Evolutionary conservation across 2,113 vertebrate genomes (phyloP).

Genomic region (Leuciscus idus): DNA sequence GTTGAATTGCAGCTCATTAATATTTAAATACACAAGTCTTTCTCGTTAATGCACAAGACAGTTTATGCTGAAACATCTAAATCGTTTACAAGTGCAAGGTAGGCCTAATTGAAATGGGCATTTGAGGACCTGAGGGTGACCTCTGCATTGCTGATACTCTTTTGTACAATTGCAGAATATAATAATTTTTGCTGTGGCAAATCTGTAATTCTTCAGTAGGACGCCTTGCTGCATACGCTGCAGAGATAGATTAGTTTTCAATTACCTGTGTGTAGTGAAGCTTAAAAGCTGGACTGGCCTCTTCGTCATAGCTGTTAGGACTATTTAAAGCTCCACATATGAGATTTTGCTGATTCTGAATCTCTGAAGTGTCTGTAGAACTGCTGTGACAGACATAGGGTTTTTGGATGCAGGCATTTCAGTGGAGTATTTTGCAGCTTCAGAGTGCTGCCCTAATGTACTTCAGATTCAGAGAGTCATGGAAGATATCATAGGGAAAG

Average conservation of each 20-base stretch:
- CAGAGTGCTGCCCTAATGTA: not conserved
- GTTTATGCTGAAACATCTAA: conserved; percentile 23
- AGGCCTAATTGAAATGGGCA: conserved; percentile 20
- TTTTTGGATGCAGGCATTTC: conserved; percentile 9
- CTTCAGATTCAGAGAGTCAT: not conserved
- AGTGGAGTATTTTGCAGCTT: not conserved
- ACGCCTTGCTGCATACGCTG: not conserved
- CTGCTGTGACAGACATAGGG: not conserved
- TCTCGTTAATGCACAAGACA: not conserved
- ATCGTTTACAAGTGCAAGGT: conserved; percentile 23
- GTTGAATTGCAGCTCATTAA: conserved; percentile 27
- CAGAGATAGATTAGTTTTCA: conserved; percentile 39
- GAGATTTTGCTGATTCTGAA: conserved; percentile 30
- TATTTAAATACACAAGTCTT: conserved; percentile 28
- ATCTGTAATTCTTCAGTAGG: conserved; percentile 36
- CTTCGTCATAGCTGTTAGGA: conserved; percentile 14
- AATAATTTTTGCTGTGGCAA: conserved; percentile 42
- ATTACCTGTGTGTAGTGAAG: conserved; percentile 34
- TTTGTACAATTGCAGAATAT: conserved; percentile 28
- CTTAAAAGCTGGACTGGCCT: conserved; percentile 31
- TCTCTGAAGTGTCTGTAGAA: conserved; percentile 12
- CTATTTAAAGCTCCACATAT: conserved; percentile 28
- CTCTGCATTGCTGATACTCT: conserved; percentile 25
- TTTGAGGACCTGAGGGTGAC: conserved; percentile 20
- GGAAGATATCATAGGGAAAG: not conserved